These are phyloP conservation scores for Camponotus vicinus DNA, from an alignment of 1,140 invertebrate genomes.

Conservation along the genomic window DNA sequence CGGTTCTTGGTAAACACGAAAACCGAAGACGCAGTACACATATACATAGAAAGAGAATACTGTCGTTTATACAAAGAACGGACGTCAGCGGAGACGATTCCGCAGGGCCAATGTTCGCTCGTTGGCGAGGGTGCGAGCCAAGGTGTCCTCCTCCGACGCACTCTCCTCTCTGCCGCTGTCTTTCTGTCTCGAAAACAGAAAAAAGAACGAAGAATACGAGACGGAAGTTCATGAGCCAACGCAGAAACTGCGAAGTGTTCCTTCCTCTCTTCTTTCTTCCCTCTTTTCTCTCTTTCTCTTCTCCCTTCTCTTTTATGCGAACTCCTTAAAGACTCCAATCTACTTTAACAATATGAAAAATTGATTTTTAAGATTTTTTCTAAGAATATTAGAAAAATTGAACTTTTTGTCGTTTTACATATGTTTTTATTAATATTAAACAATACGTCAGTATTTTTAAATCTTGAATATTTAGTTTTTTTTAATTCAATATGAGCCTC, in stretches of 20 bases:
- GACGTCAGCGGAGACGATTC: slow-evolving; percentile 64
- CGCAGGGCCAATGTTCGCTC: slow-evolving; percentile 72
- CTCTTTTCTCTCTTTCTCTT: no score
- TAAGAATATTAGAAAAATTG: no score
- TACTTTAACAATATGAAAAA: no score
- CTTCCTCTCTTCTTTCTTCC: background rate
- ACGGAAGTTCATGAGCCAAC: slow-evolving; percentile 20
- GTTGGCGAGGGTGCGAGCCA: slow-evolving; percentile 47
- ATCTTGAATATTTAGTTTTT: no score
- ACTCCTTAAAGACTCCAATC: no score
- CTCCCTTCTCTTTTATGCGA: no score
- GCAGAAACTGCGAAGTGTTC: slow-evolving; percentile 4
- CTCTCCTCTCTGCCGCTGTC: background rate
- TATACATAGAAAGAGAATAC: slow-evolving; percentile 18
- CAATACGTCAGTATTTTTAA: no score
- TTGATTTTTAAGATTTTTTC: no score
- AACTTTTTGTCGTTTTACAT: no score
- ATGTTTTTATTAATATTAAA: no score
- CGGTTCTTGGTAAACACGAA: slow-evolving; percentile 69
- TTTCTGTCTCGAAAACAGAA: background rate
- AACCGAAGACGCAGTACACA: slow-evolving; percentile 71
- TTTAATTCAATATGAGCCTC: no score
- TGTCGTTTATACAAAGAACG: slow-evolving; percentile 74
- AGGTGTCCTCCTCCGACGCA: slow-evolving; percentile 15
- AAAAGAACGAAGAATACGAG: background rate